Conservation (phyloP, 2,888 invertebrate species). For the Sesamia inferens region DNA sequence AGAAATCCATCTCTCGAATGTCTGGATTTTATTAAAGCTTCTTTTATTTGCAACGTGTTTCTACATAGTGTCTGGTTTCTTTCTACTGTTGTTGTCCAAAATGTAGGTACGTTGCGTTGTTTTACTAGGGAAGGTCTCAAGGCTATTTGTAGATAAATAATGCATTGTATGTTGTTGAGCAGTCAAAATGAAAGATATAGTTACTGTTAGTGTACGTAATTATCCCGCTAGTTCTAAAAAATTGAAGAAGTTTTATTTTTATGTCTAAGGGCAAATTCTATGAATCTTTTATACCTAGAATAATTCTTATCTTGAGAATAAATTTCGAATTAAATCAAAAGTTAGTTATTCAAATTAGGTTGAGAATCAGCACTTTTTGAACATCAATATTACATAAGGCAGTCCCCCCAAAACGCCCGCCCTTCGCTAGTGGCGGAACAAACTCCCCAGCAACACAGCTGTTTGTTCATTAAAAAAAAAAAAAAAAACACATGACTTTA, state of each 20-base stretch:
- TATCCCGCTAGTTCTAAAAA: background rate
- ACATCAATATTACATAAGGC: too few species aligned
- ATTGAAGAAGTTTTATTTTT: background rate
- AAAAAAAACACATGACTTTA: too few species aligned
- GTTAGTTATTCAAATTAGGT: too few species aligned
- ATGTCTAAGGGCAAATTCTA: background rate
- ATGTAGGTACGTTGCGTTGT: background rate
- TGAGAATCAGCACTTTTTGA: too few species aligned
- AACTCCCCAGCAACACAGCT: too few species aligned
- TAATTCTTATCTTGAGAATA: too few species aligned
- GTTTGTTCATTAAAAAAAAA: too few species aligned
- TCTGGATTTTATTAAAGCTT: background rate
- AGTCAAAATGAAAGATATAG: background rate
- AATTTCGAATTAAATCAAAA: too few species aligned
- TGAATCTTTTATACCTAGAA: too few species aligned
- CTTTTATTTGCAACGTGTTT: constrained; percentile 8
- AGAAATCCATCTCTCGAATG: constrained; percentile 9
- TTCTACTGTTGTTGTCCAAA: background rate
- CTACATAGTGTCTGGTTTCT: background rate
- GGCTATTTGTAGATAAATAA: background rate
- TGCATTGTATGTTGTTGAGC: background rate
- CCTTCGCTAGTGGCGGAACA: too few species aligned
- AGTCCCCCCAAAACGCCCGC: too few species aligned
- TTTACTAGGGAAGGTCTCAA: background rate
- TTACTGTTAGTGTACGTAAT: background rate